Percentiles rank a stretch among this genome's conserved stretches.
Conservation (phyloP, 2,888 invertebrate species). For the Elysia crispata region DNA sequence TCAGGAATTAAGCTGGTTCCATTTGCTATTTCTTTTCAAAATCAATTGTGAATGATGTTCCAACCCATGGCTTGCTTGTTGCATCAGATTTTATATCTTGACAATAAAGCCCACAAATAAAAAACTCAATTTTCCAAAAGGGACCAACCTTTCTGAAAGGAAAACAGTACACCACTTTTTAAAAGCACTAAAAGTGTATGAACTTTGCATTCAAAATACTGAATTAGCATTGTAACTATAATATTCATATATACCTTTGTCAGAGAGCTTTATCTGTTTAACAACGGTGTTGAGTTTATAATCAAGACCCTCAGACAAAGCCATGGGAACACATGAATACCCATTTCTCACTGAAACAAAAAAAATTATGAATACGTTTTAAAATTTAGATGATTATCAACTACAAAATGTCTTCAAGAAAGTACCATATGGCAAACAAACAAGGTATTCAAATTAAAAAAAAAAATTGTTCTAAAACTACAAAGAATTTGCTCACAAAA, state of each 20-base stretch:
- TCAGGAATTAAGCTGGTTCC: no score
- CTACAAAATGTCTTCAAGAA: background rate
- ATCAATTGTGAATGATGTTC: no score
- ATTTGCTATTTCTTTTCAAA: no score
- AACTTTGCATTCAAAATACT: background rate
- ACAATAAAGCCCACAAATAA: no score
- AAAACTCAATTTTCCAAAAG: no score
- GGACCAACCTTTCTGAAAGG: no score
- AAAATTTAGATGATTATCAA: background rate
- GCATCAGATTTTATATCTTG: no score
- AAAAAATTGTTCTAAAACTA: background rate
- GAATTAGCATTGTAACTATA: background rate
- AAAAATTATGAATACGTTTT: no score
- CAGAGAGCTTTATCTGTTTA: slow-evolving; percentile 87
- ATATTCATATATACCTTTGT: slow-evolving; percentile 59
- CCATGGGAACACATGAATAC: slow-evolving; percentile 96
- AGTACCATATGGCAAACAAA: background rate
- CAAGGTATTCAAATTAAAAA: background rate
- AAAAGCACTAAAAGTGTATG: no score
- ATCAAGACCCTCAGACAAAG: slow-evolving; percentile 93
- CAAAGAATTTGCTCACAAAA: no score
- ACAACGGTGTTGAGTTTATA: slow-evolving; percentile 94
- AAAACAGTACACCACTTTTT: no score
- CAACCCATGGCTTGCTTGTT: no score
- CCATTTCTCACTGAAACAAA: slow-evolving; percentile 89